Percentiles rank a stretch among this genome's conserved stretches.
Conservation (phyloP, 2,888 invertebrate genomes). For the Hyppa rectilinea region DNA sequence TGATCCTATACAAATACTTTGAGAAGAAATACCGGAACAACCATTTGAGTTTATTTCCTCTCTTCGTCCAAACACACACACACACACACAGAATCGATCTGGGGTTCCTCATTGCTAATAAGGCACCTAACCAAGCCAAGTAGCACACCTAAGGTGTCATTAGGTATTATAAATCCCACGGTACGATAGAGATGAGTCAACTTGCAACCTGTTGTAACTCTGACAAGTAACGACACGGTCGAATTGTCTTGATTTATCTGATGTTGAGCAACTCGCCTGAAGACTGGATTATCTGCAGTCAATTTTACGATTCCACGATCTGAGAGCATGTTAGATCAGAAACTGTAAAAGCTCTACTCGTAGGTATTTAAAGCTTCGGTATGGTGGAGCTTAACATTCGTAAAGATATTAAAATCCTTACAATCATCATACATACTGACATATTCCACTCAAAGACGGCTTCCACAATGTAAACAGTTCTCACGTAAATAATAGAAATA, state of each 20-base stretch:
- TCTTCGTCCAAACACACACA: too few relatives aligned
- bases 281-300: constrained; percentile 16
- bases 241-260: constrained; percentile 40
- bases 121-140: background rate
- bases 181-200: constrained; percentile 26
- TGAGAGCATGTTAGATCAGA: background rate
- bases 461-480: background rate
- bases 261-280: constrained; percentile 14
- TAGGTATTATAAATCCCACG: constrained; percentile 33
- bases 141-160: background rate
- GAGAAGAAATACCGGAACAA: too few relatives aligned
- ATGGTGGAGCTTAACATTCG: background rate
- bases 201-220: constrained; percentile 19
- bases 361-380: background rate
- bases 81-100: too few relatives aligned
- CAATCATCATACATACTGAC: background rate
- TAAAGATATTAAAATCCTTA: background rate
- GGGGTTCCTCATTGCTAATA: background rate
- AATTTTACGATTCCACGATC: constrained; percentile 1
- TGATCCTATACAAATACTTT: too few relatives aligned
- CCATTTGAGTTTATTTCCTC: too few relatives aligned
- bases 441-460: background rate
- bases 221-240: constrained; percentile 33
- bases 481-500: background rate
- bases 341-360: background rate